Evolutionary conservation across 92 coral and sea anemone genomes (phyloP), one percentile per base, ranked within the genome.

Genomic region (Porites lobata): DNA sequence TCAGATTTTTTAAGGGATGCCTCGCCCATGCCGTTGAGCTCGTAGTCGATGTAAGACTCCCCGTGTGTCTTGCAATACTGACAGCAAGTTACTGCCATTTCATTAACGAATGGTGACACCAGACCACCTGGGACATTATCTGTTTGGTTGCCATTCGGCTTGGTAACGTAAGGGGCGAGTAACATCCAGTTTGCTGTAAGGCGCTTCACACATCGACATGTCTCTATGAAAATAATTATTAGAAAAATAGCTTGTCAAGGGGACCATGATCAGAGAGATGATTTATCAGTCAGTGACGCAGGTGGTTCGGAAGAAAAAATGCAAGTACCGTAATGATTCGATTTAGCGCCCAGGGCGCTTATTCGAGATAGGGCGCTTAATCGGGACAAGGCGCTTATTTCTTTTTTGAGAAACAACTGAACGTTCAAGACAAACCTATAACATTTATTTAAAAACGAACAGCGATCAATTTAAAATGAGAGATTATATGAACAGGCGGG

Each of bases 351-450:
- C 3, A 88, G 88, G 88, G 92, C 92, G 80, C 84, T 88, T 76
- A 88, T 88, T 76, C 71, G 84, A 82, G 88, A 83, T 75, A 76
- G 92, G 88, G 84, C 84, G 92, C 92, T 83, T 83, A 83, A 83
- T 89, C 85, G 75, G 72, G 79, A 70, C 65, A 86, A 79, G 85
- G 90, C 85, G 65, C 79, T 86, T 86, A 78, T 78, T 86, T 70
- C 17, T 32, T 26, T 70, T 26, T 26, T 32, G 57, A 6, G 58
- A 53, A 53, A 6, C 58, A 24, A 58, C 21, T 8, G 17, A 53
- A 53, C 4, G 58, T 53, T 8, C 58, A 53, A 53, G 18, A 18
- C 29, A 65, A 18, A 65, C 4, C 70, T 65, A 11, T 6, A 65
- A 65, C 2, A 15, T 13, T 53, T 53, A 53, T 53, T 53, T 6